Percentiles rank a stretch among this genome's conserved stretches.
Conservation (phyloP, 2,113 vertebrate species). For the Tamias sibiricus region DNA sequence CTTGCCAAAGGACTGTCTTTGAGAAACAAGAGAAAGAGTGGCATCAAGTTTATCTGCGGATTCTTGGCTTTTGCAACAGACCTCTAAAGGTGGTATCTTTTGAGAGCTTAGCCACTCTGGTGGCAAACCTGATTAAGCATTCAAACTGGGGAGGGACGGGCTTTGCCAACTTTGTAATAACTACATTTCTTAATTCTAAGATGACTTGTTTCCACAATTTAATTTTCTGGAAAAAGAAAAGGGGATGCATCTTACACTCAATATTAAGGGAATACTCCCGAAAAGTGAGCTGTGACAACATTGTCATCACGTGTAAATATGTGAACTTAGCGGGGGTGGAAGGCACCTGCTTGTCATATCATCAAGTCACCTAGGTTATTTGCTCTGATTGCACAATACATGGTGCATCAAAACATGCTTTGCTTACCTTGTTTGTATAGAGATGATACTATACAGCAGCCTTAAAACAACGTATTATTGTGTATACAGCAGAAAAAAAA, state of each 20-base stretch:
- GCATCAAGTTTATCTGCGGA: background rate
- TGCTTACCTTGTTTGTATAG: background rate
- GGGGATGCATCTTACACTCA: background rate
- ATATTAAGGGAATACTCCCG: background rate
- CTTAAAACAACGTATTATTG: slow-evolving; percentile 45
- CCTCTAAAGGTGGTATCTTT: background rate
- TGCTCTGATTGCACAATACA: background rate
- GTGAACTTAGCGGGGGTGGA: background rate
- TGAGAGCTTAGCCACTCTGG: background rate
- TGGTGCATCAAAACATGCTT: background rate
- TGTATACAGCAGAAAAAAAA: background rate
- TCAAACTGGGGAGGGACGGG: background rate
- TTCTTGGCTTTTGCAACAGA: background rate
- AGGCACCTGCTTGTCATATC: background rate
- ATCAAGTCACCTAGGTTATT: background rate
- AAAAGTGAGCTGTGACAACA: background rate
- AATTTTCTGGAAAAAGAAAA: background rate
- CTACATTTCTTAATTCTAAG: background rate
- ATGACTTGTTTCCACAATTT: background rate
- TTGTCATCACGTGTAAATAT: background rate
- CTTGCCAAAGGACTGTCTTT: background rate
- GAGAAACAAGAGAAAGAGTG: background rate
- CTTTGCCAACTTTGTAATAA: background rate
- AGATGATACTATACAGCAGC: background rate
- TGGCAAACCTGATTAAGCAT: background rate